Evolutionary conservation across 2,797 vertebrate species (phyloP).

Genomic region (Microtus obscurus): DNA sequence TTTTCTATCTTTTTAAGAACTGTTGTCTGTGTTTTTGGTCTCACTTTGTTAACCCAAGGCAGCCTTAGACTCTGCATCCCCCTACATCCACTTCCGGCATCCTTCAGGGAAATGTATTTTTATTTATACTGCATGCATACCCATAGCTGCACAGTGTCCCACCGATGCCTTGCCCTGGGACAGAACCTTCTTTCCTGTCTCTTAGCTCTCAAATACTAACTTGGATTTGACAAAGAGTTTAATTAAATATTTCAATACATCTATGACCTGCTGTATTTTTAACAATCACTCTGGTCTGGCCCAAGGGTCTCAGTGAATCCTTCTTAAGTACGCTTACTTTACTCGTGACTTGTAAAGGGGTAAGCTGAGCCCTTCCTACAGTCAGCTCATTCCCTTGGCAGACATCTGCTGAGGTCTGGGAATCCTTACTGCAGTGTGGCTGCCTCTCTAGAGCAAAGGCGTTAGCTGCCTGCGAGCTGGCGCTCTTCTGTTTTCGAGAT

Average conservation of each 20-base stretch:
- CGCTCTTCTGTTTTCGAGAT: conserved; percentile 61
- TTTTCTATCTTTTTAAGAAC: not conserved
- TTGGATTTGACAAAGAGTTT: not conserved
- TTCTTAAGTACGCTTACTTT: not conserved
- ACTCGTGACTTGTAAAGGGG: not conserved
- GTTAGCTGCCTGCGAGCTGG: not conserved
- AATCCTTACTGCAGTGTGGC: conserved; percentile 8
- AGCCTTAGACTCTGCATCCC: not conserved
- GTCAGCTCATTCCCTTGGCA: conserved; percentile 35
- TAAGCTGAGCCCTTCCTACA: not conserved
- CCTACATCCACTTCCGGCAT: not conserved
- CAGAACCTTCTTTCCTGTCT: conserved; percentile 13
- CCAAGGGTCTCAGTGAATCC: not conserved
- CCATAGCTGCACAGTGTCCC: not conserved
- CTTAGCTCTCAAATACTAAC: not conserved
- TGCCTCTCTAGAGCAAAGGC: conserved; percentile 22
- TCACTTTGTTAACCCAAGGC: not conserved
- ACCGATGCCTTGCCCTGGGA: not conserved
- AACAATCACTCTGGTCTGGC: not conserved
- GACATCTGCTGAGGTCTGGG: conserved; percentile 53
- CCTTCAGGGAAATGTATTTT: not conserved
- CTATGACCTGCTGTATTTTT: not conserved
- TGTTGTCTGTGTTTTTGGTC: not conserved
- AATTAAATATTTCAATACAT: not conserved
- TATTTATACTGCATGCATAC: not conserved